Evolutionary conservation across 2,888 invertebrate species (phyloP).

Genomic region (Brachyopa scutellaris): DNA sequence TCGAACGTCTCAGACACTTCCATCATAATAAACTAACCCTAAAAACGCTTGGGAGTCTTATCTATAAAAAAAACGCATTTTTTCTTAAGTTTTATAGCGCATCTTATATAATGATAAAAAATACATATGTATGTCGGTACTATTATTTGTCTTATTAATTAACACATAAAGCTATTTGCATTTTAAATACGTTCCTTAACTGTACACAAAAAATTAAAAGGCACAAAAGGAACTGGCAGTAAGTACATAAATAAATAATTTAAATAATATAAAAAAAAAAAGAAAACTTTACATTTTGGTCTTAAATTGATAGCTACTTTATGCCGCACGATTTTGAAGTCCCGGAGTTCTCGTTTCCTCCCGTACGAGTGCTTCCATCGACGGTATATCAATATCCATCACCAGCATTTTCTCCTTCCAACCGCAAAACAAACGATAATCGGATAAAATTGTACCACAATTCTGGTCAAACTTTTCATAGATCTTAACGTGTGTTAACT

Average conservation of each 20-base stretch:
- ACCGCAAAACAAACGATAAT: constrained; percentile 9
- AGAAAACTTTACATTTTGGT: constrained; percentile 20
- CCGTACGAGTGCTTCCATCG: not conserved
- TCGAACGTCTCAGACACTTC: too few relatives aligned
- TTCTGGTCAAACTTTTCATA: constrained; percentile 33
- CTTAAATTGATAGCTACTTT: not conserved
- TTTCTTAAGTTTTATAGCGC: not conserved
- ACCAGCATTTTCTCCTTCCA: constrained; percentile 30
- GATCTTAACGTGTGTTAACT: constrained; percentile 13
- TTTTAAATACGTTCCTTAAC: not conserved
- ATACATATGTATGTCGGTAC: not conserved
- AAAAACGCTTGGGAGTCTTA: not conserved
- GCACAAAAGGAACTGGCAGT: constrained; percentile 21
- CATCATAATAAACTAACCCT: too few relatives aligned
- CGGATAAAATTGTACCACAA: constrained; percentile 4
- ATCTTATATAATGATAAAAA: constrained; percentile 6
- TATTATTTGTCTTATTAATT: constrained; percentile 9
- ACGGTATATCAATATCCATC: not conserved
- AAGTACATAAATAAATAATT: constrained; percentile 7
- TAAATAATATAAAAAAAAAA: not conserved
- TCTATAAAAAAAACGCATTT: not conserved
- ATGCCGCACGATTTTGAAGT: not conserved
- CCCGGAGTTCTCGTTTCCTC: not conserved
- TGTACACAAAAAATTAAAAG: constrained; percentile 3
- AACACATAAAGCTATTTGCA: constrained; percentile 18